Evolutionary conservation across 2,113 vertebrate genomes (phyloP).

Genomic region (Phyllostomus hastatus): DNA sequence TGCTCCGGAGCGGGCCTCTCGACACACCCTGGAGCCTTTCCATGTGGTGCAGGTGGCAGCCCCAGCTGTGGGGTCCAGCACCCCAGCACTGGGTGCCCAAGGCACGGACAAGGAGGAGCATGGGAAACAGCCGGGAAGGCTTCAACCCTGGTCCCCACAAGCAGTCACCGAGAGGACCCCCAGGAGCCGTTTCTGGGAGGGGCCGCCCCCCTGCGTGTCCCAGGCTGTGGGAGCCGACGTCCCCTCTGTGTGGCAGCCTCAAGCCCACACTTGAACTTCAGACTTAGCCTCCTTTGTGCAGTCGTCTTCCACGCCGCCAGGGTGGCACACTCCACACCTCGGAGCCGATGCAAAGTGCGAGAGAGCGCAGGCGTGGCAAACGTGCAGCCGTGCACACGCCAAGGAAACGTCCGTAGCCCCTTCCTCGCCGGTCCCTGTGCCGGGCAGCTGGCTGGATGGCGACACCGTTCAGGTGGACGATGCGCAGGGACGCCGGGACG

Average conservation of each 20-base stretch:
- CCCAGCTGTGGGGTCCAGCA: too few species aligned
- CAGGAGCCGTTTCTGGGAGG: not conserved
- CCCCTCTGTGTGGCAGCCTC: not conserved
- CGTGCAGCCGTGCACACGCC: rapidly evolving
- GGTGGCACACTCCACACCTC: rapidly evolving
- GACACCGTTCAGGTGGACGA: rapidly evolving
- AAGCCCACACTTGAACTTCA: rapidly evolving
- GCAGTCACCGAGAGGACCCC: not conserved
- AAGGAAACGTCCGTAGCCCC: not conserved
- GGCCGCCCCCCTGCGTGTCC: too few species aligned
- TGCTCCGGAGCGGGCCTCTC: not conserved
- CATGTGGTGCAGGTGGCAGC: rapidly evolving
- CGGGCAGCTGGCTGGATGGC: rapidly evolving
- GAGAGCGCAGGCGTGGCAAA: not conserved
- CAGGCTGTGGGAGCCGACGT: rapidly evolving
- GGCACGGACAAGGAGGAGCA: not conserved
- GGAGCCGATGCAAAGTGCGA: rapidly evolving
- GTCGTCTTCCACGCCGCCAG: rapidly evolving
- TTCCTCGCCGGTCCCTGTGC: not conserved
- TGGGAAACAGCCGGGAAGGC: rapidly evolving
- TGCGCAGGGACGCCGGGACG: rapidly evolving
- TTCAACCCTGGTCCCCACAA: not conserved
- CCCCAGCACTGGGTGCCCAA: not conserved
- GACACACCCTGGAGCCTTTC: rapidly evolving
- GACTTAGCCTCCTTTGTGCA: rapidly evolving